Conservation (phyloP, 2,113 vertebrate genomes). For the Pluvialis apricaria region DNA sequence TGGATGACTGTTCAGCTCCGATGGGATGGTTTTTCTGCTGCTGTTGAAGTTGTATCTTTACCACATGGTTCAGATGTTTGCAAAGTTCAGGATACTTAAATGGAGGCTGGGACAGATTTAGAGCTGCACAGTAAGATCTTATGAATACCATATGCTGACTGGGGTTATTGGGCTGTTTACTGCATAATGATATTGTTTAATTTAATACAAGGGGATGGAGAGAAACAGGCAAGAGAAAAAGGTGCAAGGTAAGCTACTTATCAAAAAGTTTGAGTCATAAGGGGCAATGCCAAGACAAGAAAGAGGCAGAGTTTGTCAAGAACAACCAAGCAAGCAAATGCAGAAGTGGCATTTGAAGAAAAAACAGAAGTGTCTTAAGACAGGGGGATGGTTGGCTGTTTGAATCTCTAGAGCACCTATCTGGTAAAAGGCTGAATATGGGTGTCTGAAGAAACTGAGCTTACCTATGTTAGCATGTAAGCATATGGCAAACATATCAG, state of each 20-base stretch:
- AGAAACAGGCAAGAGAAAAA: neutral
- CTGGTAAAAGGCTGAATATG: neutral
- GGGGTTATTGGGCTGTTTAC: neutral
- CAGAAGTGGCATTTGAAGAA: neutral
- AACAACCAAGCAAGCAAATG: neutral
- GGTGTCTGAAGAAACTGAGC: neutral
- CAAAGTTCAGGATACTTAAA: neutral
- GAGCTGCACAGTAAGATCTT: neutral
- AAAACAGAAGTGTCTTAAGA: neutral
- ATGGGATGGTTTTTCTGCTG: neutral
- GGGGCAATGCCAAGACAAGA: neutral
- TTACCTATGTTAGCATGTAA: neutral
- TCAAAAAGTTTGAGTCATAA: neutral
- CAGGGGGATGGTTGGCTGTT: neutral
- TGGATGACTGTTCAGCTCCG: neutral
- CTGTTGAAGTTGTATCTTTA: neutral
- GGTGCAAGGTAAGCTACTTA: neutral
- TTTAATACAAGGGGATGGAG: neutral
- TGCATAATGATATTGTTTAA: neutral
- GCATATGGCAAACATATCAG: accelerated
- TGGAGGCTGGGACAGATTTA: neutral
- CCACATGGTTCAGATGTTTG: neutral
- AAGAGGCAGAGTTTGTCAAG: neutral
- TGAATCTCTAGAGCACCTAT: neutral
- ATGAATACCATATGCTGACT: neutral